Conservation (phyloP, 2,113 vertebrate genomes). For the Anolis carolinensis region DNA sequence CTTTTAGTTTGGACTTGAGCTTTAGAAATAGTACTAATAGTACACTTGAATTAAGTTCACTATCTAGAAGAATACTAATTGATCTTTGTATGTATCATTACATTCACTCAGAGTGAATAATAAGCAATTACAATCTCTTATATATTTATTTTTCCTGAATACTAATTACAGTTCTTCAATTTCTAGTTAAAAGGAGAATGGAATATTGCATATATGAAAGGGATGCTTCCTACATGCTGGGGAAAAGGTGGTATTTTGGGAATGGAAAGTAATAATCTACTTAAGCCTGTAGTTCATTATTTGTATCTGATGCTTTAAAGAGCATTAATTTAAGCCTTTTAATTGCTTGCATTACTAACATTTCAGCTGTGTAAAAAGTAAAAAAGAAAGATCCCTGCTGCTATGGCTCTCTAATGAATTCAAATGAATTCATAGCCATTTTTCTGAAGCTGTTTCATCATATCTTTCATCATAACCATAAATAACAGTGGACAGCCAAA, state of each 20-base stretch:
- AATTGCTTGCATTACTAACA: neutral
- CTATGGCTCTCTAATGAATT: neutral
- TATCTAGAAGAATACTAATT: neutral
- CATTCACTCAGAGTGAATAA: neutral
- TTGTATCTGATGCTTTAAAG: neutral
- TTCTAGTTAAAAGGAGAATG: neutral
- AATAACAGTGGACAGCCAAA: constrained; percentile 30
- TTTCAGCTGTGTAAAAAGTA: constrained; percentile 2
- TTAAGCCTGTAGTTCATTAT: constrained; percentile 10
- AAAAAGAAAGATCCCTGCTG: constrained; percentile 5
- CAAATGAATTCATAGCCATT: neutral
- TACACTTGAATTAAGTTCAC: too few species aligned
- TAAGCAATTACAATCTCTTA: neutral
- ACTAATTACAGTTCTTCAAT: neutral
- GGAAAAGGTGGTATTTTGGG: neutral
- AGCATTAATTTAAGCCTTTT: constrained; percentile 18
- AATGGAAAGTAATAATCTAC: neutral
- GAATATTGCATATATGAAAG: neutral
- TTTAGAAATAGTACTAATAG: neutral
- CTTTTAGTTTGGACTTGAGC: neutral
- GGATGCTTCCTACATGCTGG: neutral
- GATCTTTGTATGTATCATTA: neutral
- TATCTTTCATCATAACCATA: neutral
- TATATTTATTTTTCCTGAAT: neutral
- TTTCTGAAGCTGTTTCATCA: neutral